These are phyloP conservation scores for Huso huso DNA, from an alignment of 2,797 vertebrate species.

Conservation along the genomic window DNA sequence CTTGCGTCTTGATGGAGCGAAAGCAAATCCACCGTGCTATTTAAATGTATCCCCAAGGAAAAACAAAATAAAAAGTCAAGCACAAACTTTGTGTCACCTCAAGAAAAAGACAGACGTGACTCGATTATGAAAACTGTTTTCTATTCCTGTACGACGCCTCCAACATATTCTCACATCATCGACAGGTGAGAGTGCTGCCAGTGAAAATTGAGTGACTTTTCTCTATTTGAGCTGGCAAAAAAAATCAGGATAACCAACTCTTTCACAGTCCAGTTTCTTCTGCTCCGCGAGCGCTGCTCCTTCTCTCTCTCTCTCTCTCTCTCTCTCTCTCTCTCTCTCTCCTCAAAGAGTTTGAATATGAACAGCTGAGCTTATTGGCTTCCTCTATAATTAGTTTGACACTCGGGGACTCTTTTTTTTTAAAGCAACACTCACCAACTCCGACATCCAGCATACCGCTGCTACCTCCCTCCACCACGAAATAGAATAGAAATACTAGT, in stretches of 20 bases:
- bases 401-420: conserved; percentile 5
- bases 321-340: not conserved
- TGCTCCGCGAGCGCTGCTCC: not conserved
- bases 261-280: not conserved
- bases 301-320: not conserved
- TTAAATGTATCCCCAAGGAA: too few species aligned
- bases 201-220: not conserved
- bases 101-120: too few species aligned
- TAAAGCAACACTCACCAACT: conserved; percentile 5
- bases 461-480: too few species aligned
- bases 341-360: not conserved
- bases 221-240: not conserved
- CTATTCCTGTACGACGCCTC: conserved; percentile 12
- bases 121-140: too few species aligned
- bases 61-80: too few species aligned
- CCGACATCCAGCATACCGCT: not conserved
- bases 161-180: conserved; percentile 55
- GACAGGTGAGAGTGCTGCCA: conserved; percentile 6
- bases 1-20: too few species aligned
- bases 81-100: too few species aligned
- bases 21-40: too few species aligned
- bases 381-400: conserved; percentile 17
- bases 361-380: conserved; percentile 13
- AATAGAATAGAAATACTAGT: too few species aligned
- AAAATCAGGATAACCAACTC: not conserved